Conservation (phyloP, 2,797 vertebrate species). For the Epinephelus awoara region DNA sequence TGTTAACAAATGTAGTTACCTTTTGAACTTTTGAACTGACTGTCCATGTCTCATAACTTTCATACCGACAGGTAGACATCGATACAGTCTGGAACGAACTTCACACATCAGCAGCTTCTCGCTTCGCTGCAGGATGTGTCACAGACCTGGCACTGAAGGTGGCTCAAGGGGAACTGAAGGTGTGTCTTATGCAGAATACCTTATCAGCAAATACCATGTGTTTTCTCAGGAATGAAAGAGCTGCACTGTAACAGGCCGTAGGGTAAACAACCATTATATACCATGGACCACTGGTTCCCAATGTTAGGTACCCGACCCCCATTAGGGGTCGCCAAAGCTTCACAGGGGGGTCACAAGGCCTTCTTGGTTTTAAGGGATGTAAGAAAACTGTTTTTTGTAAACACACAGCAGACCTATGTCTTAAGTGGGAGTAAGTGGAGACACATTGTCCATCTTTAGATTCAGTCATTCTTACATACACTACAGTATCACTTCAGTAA, state of each 20-base stretch:
- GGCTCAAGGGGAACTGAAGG: slow-evolving; percentile 92
- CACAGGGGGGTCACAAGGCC: too few relatives aligned
- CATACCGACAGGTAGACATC: slow-evolving; percentile 86
- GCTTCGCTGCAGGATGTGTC: slow-evolving; percentile 91
- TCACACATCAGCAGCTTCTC: slow-evolving; percentile 90
- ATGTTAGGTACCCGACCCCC: too few relatives aligned
- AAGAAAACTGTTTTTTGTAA: too few relatives aligned
- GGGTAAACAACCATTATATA: slow-evolving; percentile 2
- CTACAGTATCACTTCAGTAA: not conserved
- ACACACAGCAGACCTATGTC: too few relatives aligned
- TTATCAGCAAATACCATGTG: not conserved
- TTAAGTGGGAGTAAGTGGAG: too few relatives aligned
- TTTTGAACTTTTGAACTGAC: slow-evolving; percentile 8
- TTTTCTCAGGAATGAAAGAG: slow-evolving; percentile 18
- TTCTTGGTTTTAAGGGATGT: too few relatives aligned
- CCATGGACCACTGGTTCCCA: too few relatives aligned
- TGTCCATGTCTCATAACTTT: slow-evolving; percentile 1
- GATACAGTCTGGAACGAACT: slow-evolving; percentile 94
- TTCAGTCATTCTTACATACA: not conserved
- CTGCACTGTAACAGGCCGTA: slow-evolving; percentile 7
- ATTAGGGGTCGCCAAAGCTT: too few relatives aligned
- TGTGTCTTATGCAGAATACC: slow-evolving; percentile 59
- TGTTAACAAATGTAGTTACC: not conserved
- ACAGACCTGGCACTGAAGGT: slow-evolving; percentile 93
- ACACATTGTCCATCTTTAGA: too few relatives aligned